Evolutionary conservation across 23 tunicate genomes (phyloP).

Genomic region (Styela plicata): DNA sequence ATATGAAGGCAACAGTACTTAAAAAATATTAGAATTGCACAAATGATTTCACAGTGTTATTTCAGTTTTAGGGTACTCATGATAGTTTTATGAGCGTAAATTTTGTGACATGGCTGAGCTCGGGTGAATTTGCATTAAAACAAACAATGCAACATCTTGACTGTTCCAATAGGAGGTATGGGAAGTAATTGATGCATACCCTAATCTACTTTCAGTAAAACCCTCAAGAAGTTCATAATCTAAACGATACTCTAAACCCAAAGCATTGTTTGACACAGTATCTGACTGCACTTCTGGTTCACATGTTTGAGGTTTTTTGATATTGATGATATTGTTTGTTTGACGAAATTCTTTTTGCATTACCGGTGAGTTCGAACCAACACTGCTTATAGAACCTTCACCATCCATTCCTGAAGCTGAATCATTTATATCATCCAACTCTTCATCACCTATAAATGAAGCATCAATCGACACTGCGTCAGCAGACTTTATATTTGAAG

Average conservation of each 20-base stretch:
- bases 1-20: no score
- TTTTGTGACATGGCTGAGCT: conserved; percentile 22
- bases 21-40: no score
- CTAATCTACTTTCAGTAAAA: conserved; percentile 83
- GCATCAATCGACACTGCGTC: background rate
- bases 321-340: no score
- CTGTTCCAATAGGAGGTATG: conserved; percentile 91
- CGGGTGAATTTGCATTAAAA: conserved; percentile 49
- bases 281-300: background rate
- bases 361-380: background rate
- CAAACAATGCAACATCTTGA: conserved; percentile 82
- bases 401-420: background rate
- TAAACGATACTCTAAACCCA: conserved; percentile 29
- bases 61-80: no score
- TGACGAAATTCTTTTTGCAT: background rate
- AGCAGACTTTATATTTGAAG: background rate
- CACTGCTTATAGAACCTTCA: background rate
- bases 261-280: background rate
- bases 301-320: background rate
- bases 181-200: conserved; percentile 82
- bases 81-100: background rate
- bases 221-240: conserved; percentile 88
- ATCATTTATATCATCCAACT: background rate
- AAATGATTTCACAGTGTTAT: background rate
- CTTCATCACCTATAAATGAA: background rate